Evolutionary conservation across 1,140 invertebrate species (phyloP), one percentile per base, ranked within the genome.

Genomic region (Arion vulgaris): DNA sequence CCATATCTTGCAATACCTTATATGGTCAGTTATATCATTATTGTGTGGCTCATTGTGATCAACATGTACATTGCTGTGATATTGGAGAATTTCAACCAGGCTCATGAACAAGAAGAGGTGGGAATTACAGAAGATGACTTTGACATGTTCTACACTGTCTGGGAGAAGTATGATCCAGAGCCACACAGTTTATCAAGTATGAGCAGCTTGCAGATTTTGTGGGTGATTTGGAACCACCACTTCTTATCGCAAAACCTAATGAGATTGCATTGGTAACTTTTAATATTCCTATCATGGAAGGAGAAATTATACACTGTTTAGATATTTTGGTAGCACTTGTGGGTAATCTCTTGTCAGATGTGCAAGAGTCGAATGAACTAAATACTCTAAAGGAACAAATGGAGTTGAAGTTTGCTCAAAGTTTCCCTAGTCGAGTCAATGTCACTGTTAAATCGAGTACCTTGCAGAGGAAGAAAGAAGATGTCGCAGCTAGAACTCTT

Each of bases 61-160:
- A 99, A 99, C 94, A 98, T 98, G 97, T 99, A 98, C 94, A 98
- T 99, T 90, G 97, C 97, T 82, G 97, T 99, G 83, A 98, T 99
- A 90, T 94, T 98, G 86, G 97, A 99, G 92, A 99, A 98, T 92
- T 99, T 98, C 93, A 98, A 98, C 93, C 97, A 86, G 92, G 97
- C 97, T 26, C 97, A 98, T 93, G 96, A 98, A 90, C 97, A 98
- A 88, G 97, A 98, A 93, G 97, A 98, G 77, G 87, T 92, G 15
- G 98, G 98, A 69, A 98, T 99, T 76, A 97, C 98, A 57, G 97
- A 99, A 92, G 97, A 99, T 92, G 98, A 98, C 92, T 94, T 98
- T 87, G 97, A 99, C 93, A 98, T 98, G 97, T 99, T 98, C 93
- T 98, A 98, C 92, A 96, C 97, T 81, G 94, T 97, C 87, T 99